Conservation (phyloP, 2,888 invertebrate genomes). For the Anodontia alba region DNA sequence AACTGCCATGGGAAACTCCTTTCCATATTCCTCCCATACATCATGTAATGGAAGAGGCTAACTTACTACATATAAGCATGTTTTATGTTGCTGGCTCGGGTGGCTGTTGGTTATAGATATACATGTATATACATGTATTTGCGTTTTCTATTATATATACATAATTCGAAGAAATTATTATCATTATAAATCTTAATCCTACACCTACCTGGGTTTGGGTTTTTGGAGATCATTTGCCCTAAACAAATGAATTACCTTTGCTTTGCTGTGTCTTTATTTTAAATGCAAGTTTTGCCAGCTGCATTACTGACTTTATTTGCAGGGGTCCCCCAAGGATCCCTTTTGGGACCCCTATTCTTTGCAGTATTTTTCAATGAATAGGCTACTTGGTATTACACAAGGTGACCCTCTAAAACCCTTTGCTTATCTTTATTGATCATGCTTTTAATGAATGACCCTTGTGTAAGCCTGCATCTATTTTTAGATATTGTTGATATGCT, state of each 20-base stretch:
- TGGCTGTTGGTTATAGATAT: neutral
- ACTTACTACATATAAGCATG: neutral
- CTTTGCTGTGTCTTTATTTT: neutral
- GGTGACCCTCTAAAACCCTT: too few relatives aligned
- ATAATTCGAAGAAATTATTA: neutral
- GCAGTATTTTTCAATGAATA: too few relatives aligned
- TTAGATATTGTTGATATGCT: too few relatives aligned
- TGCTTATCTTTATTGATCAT: too few relatives aligned
- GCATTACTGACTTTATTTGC: neutral
- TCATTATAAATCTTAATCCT: neutral
- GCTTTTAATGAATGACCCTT: too few relatives aligned
- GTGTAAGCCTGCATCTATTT: too few relatives aligned
- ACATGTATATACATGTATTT: neutral
- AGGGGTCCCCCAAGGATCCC: too few relatives aligned
- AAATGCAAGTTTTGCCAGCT: constrained; percentile 15
- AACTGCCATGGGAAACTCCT: neutral
- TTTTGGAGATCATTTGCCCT: constrained; percentile 9
- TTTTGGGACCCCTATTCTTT: too few relatives aligned
- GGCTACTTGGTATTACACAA: too few relatives aligned
- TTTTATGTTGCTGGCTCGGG: neutral
- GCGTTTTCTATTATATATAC: neutral
- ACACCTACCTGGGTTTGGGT: constrained; percentile 17
- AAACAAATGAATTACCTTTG: constrained; percentile 7
- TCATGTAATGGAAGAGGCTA: neutral
- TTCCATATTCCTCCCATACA: neutral